phyloP scores from a whole-genome alignment of 2,888 invertebrate species.

The Erynnis tages region DNA sequence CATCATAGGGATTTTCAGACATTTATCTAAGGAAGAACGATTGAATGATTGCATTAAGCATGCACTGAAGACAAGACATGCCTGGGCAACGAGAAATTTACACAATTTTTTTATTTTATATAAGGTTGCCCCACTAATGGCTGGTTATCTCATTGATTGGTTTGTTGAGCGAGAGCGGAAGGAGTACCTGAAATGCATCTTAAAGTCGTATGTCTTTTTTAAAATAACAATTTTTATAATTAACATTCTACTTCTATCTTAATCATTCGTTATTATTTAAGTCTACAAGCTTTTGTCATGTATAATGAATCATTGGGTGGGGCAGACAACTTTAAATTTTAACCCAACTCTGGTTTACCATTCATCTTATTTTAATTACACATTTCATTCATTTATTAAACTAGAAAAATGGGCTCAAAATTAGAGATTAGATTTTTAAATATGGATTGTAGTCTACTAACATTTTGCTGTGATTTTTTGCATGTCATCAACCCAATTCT shows the following conservation, averaged over 20 bases:
- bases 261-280: too few relatives aligned
- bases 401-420: too few relatives aligned
- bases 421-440: too few relatives aligned
- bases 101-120: conserved; percentile 96
- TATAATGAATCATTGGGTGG: too few relatives aligned
- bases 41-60: conserved; percentile 90
- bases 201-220: conserved; percentile 95
- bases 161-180: conserved; percentile 97
- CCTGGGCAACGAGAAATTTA: conserved; percentile 96
- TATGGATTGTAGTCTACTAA: too few relatives aligned
- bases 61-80: conserved; percentile 93
- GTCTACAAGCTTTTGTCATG: too few relatives aligned
- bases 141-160: conserved; percentile 98
- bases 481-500: too few relatives aligned
- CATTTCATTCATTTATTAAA: too few relatives aligned
- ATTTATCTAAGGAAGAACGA: conserved; percentile 89
- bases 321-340: too few relatives aligned
- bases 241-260: neutral
- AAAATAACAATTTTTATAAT: neutral
- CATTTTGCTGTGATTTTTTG: too few relatives aligned
- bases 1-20: conserved; percentile 94
- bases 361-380: too few relatives aligned
- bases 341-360: too few relatives aligned
- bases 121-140: conserved; percentile 95
- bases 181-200: conserved; percentile 93